Percentiles rank a stretch among this genome's conserved stretches.
phyloP scores from a whole-genome alignment of 1,140 invertebrate species.

The Lycorma delicatula region DNA sequence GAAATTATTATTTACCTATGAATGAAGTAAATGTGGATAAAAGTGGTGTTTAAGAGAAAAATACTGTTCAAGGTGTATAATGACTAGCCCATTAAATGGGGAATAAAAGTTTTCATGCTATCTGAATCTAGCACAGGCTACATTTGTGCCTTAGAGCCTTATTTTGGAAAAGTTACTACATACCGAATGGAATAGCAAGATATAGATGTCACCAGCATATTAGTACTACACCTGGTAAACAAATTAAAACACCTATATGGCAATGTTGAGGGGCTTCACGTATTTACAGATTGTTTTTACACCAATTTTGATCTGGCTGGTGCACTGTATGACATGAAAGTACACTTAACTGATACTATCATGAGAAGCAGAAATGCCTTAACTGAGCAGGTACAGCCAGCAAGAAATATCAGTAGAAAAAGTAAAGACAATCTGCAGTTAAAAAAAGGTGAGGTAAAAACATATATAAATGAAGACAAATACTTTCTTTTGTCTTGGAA shows the following conservation, averaged over 20 bases:
- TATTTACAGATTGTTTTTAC: not conserved
- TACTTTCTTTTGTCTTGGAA: no score
- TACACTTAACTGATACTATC: not conserved
- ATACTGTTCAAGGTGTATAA: not conserved
- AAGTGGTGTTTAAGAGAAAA: not conserved
- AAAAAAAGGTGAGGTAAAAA: no score
- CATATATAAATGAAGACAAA: no score
- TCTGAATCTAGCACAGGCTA: not conserved
- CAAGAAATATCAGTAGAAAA: no score
- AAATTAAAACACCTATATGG: not conserved
- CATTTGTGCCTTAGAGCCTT: not conserved
- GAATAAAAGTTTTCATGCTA: not conserved
- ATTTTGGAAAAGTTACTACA: not conserved
- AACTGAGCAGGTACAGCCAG: not conserved
- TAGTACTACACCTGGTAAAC: not conserved
- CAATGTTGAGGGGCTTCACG: not conserved
- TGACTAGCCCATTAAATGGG: not conserved
- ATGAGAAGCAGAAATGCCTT: not conserved
- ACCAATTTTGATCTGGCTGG: not conserved
- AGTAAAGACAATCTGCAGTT: no score
- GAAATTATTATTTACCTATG: no score
- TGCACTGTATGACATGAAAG: no score
- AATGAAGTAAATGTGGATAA: no score
- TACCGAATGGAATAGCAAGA: no score
- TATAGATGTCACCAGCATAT: not conserved